phyloP scores from a whole-genome alignment of 1,140 invertebrate species.

The Drosophila aff. region DNA sequence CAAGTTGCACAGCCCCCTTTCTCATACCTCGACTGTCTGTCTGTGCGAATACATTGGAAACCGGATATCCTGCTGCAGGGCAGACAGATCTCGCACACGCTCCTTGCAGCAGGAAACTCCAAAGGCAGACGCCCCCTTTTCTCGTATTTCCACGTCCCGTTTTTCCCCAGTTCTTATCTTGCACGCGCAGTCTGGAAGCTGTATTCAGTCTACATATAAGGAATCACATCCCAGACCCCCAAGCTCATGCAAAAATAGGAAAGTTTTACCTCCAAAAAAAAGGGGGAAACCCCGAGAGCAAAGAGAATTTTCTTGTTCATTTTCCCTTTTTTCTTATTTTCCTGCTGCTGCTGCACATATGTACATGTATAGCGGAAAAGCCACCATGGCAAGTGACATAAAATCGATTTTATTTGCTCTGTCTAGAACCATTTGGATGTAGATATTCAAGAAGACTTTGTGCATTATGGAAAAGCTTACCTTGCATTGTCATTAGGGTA shows the following conservation, averaged over 20 bases:
- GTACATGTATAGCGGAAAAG: constrained; percentile 30
- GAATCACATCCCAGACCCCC: constrained; percentile 15
- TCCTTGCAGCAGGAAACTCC: constrained; percentile 53
- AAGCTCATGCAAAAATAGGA: constrained; percentile 62
- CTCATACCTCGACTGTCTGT: constrained; percentile 43
- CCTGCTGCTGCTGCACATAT: constrained; percentile 37
- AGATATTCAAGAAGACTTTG: constrained; percentile 20
- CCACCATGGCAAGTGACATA: constrained; percentile 69
- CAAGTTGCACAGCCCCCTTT: constrained; percentile 2
- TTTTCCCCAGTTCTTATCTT: constrained; percentile 56
- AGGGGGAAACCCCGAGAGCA: constrained; percentile 14
- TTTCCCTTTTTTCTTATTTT: constrained; percentile 10
- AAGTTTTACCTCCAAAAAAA: constrained; percentile 68
- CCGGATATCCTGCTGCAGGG: constrained; percentile 76
- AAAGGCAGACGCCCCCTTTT: constrained; percentile 11
- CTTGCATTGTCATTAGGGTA: neutral
- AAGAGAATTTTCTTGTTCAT: constrained; percentile 38
- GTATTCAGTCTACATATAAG: constrained; percentile 22
- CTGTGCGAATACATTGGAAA: constrained; percentile 63
- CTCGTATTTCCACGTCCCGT: constrained; percentile 11
- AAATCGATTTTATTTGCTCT: constrained; percentile 74
- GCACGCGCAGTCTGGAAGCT: constrained; percentile 62
- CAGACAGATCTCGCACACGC: constrained; percentile 51
- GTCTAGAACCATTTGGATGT: constrained; percentile 34
- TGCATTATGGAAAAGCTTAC: constrained; percentile 17